Conservation (phyloP, 2,113 vertebrate genomes). For the Cettia cetti region DNA sequence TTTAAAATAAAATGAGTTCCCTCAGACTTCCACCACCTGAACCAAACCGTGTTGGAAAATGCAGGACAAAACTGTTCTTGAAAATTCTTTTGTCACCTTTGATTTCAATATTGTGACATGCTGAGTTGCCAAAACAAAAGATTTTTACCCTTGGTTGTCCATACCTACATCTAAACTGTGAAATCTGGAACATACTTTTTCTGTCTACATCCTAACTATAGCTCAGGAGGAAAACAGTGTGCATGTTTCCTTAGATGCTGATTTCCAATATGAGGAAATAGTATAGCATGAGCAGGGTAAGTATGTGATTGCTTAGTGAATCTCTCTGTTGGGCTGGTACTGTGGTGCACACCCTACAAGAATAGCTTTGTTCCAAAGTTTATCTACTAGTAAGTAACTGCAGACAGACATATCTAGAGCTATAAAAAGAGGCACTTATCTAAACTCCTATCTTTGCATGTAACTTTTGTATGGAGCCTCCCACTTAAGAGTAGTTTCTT, state of each 20-base stretch:
- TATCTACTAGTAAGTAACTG: neutral
- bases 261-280: neutral
- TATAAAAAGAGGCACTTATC: neutral
- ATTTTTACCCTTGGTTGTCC: neutral
- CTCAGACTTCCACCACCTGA: neutral
- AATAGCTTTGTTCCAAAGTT: neutral
- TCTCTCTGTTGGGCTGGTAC: neutral
- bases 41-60: neutral
- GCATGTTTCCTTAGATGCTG: neutral
- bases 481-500: neutral
- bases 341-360: neutral
- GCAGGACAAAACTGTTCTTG: neutral
- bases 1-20: neutral
- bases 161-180: neutral
- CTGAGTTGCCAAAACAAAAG: neutral
- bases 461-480: neutral
- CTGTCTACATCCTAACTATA: neutral
- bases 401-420: neutral
- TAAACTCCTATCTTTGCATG: neutral
- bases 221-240: neutral
- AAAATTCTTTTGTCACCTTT: neutral
- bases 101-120: neutral
- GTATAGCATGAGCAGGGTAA: neutral
- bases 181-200: neutral
- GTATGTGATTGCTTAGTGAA: neutral